Evolutionary conservation across 2,888 invertebrate species (phyloP), one percentile per base, ranked within the genome.

Genomic region (Gymnosoma rotundatum): DNA sequence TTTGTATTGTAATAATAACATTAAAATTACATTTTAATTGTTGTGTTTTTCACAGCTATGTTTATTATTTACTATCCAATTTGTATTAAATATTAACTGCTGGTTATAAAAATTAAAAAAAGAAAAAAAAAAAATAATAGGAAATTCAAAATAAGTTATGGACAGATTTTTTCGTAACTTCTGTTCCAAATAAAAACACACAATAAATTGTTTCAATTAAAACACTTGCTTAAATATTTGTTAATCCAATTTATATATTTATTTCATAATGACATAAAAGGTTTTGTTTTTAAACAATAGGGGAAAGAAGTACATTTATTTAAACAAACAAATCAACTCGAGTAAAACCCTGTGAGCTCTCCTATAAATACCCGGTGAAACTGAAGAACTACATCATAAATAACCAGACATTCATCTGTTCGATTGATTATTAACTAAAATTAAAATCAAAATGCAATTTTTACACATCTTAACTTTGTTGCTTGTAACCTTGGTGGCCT

Each of bases 401-500:
- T 14, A 45, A 4, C 45, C n/a, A 18, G 50, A 8, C 50, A 18
- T 6, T 12, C 50, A n/a, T 18, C 18, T 18, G 50, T 18, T 18
- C 50, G n/a, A 50, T 50, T 18, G 6, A 50, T 50, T 18, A 12
- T 18, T 50, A 4, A 42, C 42, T 42, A 0, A 32, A 32, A 6
- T 7, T 12, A n/a, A 20, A 52, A 16, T 48, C 45, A 48, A 48
- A 52, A 74, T 74, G 74, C 54, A 64, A 45, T 42, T 63, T 12
- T 56, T 74, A 42, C n/a, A 54, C 5, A 64, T 45, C 54, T 64
- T 64, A 2, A 1, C 42, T 21, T 50, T 67, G 8, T 32, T 74
- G 45, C 14, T 74, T 52, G 25, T 64, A 1, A 38, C 63, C 38
- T 64, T 74, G 12, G 54, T 64, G 12, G 63, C 63, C 6, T 64